Base-by-base conservation (phyloP, 2,888 invertebrate species). In the Cyaniris semiargus region DNA sequence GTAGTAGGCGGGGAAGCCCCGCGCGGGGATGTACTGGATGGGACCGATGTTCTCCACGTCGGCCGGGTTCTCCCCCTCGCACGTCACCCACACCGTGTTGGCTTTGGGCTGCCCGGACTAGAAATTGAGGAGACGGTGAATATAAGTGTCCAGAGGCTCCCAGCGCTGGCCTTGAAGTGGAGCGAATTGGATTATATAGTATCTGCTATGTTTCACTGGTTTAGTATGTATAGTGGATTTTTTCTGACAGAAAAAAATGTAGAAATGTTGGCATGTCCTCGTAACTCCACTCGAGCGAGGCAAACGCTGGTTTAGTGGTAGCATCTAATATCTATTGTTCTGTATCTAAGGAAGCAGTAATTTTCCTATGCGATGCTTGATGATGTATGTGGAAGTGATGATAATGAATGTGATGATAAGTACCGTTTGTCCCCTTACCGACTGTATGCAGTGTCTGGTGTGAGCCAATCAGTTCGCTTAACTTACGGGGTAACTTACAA, bases 41-140 rank as follows among this genome's bases (percentile, higher is more conserved):
- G 97, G 95, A n/a, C 98, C 98, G 86, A 99, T 97, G 93, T 98
- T 98, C 93, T 99, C 99, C 84, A 96, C 95, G 92, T 99, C 99
- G 76, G 98, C 97, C 4, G 98, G 97, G 91, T 98, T 98, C 95
- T 99, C 98, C 77, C 99, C 99, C 90, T 97, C 97, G 90, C 99
- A 99, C 60, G 97, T 97, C 78, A 99, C 96, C 96, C 98, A 98
- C 82, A 98, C 96, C 76, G 96, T 96, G 88, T 96, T 95, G 79
- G 93, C 90, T 77, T 93, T 93, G 0, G 92, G 90, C 72, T 93
- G 93, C 79, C 92, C 92, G 44, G 92, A 87, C 93, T 93, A 83
- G 4, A 78, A 80, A 53, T 76, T 13, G 58, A 66, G 72, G 31
- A 13, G n/a, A 27, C 5, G 2, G 3, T 75, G 4, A 75, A n/a